These are phyloP conservation scores for Nomada lathburiana DNA, from an alignment of 2,888 invertebrate species.

Conservation along the genomic window DNA sequence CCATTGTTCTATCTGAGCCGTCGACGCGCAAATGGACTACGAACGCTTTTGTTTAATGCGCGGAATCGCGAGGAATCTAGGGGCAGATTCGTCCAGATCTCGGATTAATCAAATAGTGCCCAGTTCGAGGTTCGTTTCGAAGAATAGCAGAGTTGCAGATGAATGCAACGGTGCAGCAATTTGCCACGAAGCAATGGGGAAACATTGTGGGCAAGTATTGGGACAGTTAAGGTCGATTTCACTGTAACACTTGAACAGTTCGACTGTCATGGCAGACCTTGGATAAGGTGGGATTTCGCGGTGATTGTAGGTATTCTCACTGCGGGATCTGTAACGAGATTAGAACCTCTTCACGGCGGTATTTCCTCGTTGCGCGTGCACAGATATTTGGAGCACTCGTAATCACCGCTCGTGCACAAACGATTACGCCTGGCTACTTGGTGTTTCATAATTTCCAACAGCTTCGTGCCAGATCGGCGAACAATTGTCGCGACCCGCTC, in stretches of 20 bases:
- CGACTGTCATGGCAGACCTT: constrained; percentile 16
- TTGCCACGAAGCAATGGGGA: too few relatives aligned
- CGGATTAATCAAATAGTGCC: too few relatives aligned
- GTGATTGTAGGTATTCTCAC: constrained; percentile 46
- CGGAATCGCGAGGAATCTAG: background rate
- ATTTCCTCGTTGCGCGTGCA: background rate
- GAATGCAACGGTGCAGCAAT: too few relatives aligned
- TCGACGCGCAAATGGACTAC: constrained; percentile 27
- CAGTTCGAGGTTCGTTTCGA: too few relatives aligned
- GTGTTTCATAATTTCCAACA: constrained; percentile 27
- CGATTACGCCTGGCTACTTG: constrained; percentile 41
- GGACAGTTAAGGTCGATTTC: constrained; percentile 16
- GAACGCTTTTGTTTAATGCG: constrained; percentile 12
- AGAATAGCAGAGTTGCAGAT: too few relatives aligned
- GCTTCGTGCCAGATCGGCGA: constrained; percentile 11
- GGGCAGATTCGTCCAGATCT: too few relatives aligned
- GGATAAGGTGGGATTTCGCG: constrained; percentile 33
- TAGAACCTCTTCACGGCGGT: constrained; percentile 1
- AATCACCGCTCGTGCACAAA: background rate
- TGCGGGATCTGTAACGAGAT: constrained; percentile 34
- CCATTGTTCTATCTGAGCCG: constrained; percentile 68
- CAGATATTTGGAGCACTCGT: too few relatives aligned
- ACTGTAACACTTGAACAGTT: background rate
- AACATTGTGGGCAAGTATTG: too few relatives aligned
- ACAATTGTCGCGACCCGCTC: constrained; percentile 27